A percentile compares a stretch with the other conserved stretches of the same genome.
Evolutionary conservation across 2,113 vertebrate species (phyloP).

Genomic region (Halichoerus grypus): DNA sequence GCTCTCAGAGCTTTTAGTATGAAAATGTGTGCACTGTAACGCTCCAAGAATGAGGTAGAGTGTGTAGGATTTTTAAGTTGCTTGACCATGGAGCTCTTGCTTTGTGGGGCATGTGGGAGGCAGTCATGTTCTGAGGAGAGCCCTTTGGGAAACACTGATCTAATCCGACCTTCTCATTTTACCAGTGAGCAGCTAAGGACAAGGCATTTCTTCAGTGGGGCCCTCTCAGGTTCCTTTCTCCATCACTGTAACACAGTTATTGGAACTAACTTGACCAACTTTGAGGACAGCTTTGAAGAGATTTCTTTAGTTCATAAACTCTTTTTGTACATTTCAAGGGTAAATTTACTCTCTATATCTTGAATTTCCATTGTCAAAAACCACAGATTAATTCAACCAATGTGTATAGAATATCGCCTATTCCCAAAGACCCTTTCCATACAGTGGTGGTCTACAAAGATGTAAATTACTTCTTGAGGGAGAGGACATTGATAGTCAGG

Average conservation of each 20-base stretch:
- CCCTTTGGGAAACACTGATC: neutral
- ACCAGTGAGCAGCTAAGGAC: neutral
- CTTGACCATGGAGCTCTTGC: neutral
- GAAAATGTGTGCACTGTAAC: neutral
- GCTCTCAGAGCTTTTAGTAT: neutral
- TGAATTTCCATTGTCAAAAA: slow-evolving; percentile 19
- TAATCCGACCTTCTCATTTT: slow-evolving; percentile 15
- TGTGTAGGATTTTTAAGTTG: neutral
- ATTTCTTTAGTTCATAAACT: neutral
- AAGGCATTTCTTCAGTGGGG: neutral
- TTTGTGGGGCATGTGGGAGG: neutral
- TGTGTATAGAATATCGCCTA: neutral
- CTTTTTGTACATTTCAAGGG: neutral
- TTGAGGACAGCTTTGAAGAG: neutral
- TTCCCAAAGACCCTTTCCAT: neutral
- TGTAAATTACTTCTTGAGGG: neutral
- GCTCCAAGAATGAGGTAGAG: neutral
- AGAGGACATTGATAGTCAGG: neutral
- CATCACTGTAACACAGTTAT: neutral
- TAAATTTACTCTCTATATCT: neutral
- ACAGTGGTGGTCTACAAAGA: neutral
- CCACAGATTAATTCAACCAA: neutral
- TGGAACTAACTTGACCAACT: slow-evolving; percentile 23
- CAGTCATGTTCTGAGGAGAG: neutral
- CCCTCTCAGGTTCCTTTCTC: neutral